Percentiles rank a stretch among this genome's conserved stretches.
Conservation (phyloP, 1,140 invertebrate species). For the Cephus cinctus region DNA sequence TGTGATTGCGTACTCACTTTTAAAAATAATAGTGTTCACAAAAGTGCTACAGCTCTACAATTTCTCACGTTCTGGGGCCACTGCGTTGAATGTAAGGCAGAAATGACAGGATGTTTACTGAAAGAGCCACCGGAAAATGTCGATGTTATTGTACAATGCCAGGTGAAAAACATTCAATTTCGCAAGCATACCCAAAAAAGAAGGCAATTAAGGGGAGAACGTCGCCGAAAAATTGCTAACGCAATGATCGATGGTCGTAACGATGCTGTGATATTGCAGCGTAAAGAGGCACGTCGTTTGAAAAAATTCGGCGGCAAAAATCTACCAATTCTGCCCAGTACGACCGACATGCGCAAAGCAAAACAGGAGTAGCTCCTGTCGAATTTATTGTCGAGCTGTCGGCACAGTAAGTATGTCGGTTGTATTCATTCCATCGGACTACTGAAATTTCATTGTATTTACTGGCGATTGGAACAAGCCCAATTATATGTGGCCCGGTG, state of each 20-base stretch:
- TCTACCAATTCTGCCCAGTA: constrained; percentile 12
- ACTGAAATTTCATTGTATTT: constrained; percentile 10
- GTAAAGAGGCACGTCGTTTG: constrained; percentile 9
- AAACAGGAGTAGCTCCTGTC: constrained; percentile 9
- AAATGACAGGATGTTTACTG: constrained; percentile 1
- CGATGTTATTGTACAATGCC: constrained; percentile 9
- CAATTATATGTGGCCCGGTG: constrained; percentile 18
- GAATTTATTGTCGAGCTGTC: constrained; percentile 4
- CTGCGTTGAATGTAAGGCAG: constrained; percentile 11
- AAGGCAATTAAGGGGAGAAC: constrained; percentile 7
- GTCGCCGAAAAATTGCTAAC: constrained; percentile 9
- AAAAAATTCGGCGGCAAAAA: constrained; percentile 16
- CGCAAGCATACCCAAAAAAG: constrained; percentile 3
- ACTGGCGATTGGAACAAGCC: constrained; percentile 9
- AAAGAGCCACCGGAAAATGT: constrained; percentile 7
- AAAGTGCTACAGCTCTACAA: background rate
- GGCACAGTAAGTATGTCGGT: constrained; percentile 5
- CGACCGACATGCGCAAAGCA: constrained; percentile 8
- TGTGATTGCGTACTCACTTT: constrained; percentile 13
- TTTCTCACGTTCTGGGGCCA: constrained; percentile 3
- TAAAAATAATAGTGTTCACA: constrained; percentile 13
- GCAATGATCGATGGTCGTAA: constrained; percentile 8
- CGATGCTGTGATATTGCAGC: constrained; percentile 2
- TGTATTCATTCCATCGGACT: constrained; percentile 8
- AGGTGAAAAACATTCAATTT: constrained; percentile 1